These are phyloP conservation scores for Mormyrus lacerda DNA, from an alignment of 2,113 vertebrate species.

Conservation along the genomic window DNA sequence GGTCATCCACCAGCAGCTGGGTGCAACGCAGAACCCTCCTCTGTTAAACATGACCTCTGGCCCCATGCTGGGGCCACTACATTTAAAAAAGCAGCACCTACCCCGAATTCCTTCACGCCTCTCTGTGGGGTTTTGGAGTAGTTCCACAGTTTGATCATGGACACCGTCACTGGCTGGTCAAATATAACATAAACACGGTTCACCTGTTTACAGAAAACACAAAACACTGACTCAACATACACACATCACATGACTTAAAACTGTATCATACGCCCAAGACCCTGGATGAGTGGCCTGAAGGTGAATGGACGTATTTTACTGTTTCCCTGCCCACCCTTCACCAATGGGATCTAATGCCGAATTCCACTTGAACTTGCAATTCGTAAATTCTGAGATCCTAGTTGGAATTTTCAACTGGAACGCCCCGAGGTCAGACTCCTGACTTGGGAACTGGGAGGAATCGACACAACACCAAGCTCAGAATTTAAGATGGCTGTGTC, in stretches of 20 bases:
- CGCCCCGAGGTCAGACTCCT: no score
- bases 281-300: not conserved
- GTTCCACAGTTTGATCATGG: slow-evolving; percentile 98
- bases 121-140: slow-evolving; percentile 89
- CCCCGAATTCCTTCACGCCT: slow-evolving; percentile 97
- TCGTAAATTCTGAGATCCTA: no score
- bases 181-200: slow-evolving; percentile 95
- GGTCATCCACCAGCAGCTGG: slow-evolving; percentile 89
- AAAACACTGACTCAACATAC: not conserved
- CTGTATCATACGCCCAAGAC: not conserved
- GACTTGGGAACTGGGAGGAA: no score
- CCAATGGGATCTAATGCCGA: not conserved
- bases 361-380: no score
- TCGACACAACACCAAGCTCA: no score
- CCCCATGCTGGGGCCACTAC: not conserved
- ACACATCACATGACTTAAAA: not conserved
- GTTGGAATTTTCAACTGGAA: no score
- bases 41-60: not conserved
- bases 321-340: not conserved
- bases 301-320: not conserved
- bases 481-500: no score
- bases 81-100: slow-evolving; percentile 50
- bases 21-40: not conserved
- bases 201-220: slow-evolving; percentile 61
- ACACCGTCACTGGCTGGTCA: slow-evolving; percentile 83